Evolutionary conservation across 2,888 invertebrate genomes (phyloP).

Genomic region (Drosophila greeni): DNA sequence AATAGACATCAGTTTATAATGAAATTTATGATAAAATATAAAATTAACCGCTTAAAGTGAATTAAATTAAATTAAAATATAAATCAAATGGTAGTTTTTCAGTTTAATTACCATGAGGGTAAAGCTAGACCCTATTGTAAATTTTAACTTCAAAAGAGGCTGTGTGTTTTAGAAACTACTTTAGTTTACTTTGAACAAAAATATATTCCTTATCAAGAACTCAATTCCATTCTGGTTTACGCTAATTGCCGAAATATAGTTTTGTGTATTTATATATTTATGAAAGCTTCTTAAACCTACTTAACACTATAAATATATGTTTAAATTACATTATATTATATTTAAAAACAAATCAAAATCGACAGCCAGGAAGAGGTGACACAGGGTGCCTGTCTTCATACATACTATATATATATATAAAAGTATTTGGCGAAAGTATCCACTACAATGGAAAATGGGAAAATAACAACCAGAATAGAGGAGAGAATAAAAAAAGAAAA

Average conservation of each 20-base stretch:
- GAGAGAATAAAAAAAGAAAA: conserved; percentile 35
- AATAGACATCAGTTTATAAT: neutral
- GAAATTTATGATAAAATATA: neutral
- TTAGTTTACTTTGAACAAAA: too few relatives aligned
- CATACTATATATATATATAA: neutral
- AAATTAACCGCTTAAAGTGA: too few relatives aligned
- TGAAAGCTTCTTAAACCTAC: neutral
- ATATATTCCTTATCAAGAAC: neutral
- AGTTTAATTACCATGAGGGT: neutral
- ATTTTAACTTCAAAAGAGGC: neutral
- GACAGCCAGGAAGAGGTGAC: neutral
- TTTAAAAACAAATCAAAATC: conserved; percentile 8
- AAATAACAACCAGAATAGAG: conserved; percentile 19
- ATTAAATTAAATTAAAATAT: neutral
- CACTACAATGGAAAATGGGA: neutral
- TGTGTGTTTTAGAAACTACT: too few relatives aligned
- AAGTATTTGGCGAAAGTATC: conserved; percentile 21
- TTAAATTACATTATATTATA: neutral
- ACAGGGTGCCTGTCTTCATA: conserved; percentile 3
- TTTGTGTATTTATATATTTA: neutral
- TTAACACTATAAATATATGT: neutral
- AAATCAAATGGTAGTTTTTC: neutral
- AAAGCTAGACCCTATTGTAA: neutral
- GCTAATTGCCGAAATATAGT: neutral
- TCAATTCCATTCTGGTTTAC: neutral